These are phyloP conservation scores for Bolborhynchus lineola DNA, from an alignment of 2,113 vertebrate genomes.

Conservation along the genomic window DNA sequence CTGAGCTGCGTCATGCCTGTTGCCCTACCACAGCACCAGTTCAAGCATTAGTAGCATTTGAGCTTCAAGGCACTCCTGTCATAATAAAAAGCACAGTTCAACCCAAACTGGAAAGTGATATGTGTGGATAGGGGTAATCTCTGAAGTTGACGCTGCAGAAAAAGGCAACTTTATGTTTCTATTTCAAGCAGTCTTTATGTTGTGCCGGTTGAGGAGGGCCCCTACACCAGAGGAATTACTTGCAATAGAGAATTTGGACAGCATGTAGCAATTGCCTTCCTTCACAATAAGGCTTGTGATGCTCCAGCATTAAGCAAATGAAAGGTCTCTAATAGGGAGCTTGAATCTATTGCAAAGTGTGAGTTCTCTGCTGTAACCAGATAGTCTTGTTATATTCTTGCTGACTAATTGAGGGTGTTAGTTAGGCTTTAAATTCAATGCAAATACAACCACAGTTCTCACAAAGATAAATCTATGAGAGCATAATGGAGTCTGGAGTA, in stretches of 20 bases:
- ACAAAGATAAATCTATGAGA: neutral
- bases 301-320: neutral
- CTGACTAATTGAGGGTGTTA: constrained; percentile 22
- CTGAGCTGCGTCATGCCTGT: neutral
- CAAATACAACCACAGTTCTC: neutral
- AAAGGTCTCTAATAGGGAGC: neutral
- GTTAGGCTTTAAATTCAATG: neutral
- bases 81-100: neutral
- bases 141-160: neutral
- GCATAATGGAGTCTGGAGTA: neutral
- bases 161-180: neutral
- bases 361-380: constrained; percentile 2
- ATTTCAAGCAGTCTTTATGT: neutral
- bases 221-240: neutral
- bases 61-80: neutral
- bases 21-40: neutral
- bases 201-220: neutral
- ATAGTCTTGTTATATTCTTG: constrained; percentile 1
- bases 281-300: neutral
- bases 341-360: neutral
- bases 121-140: neutral
- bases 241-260: neutral
- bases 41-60: neutral
- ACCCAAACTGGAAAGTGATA: rapidly evolving
- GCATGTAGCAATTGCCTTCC: neutral